Conservation (phyloP, 1,140 invertebrate genomes). For the Zaprionus ornatus region DNA sequence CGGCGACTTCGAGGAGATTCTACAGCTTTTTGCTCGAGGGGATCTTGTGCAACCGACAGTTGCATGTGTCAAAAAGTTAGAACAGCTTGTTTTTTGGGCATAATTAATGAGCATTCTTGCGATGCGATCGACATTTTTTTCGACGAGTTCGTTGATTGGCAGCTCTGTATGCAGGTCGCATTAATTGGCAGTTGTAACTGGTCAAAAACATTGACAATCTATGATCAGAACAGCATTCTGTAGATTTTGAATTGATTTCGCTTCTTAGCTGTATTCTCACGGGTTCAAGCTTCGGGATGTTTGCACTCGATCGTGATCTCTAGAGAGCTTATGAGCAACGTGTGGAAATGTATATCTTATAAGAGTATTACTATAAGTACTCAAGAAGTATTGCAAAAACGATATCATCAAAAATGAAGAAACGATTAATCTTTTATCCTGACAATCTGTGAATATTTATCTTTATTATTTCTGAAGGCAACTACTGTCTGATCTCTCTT, state of each 20-base stretch:
- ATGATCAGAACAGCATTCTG: not conserved
- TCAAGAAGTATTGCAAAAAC: too few species aligned
- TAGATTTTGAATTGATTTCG: not conserved
- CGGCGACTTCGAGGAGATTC: conserved; percentile 25
- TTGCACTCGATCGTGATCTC: not conserved
- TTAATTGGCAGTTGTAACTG: conserved; percentile 12
- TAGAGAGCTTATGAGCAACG: not conserved
- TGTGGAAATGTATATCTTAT: not conserved
- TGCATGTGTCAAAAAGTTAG: conserved; percentile 46
- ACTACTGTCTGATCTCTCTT: too few species aligned
- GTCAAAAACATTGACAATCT: not conserved
- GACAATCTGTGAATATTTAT: too few species aligned
- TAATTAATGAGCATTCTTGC: conserved; percentile 28
- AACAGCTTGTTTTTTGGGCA: conserved; percentile 36
- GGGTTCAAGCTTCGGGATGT: not conserved
- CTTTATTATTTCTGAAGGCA: too few species aligned
- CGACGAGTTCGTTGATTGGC: conserved; percentile 16
- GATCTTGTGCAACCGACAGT: conserved; percentile 47
- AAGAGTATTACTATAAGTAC: too few species aligned
- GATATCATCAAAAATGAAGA: too few species aligned
- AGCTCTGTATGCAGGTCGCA: not conserved
- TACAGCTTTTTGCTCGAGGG: conserved; percentile 29
- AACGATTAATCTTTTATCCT: too few species aligned
- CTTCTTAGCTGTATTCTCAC: not conserved
- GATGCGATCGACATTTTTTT: not conserved